These are phyloP conservation scores for Hermetia illucens DNA, from an alignment of 1,140 invertebrate genomes.

Conservation along the genomic window DNA sequence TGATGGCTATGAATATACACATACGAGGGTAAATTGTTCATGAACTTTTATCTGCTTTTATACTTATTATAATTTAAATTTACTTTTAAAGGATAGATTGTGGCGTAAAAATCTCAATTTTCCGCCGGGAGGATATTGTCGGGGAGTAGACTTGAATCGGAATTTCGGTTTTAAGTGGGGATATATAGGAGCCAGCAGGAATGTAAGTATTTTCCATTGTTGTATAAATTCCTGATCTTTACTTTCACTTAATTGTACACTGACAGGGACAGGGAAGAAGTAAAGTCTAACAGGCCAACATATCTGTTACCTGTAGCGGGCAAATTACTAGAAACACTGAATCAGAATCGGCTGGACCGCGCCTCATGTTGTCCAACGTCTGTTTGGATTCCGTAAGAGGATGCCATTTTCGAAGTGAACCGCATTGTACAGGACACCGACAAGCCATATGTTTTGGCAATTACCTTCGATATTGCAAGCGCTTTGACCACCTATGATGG, in stretches of 20 bases:
- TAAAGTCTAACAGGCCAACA: too few relatives aligned
- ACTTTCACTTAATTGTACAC: background rate
- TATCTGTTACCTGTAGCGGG: too few relatives aligned
- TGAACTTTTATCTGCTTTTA: constrained; percentile 1
- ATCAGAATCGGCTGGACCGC: too few relatives aligned
- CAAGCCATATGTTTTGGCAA: too few relatives aligned
- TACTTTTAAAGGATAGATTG: constrained; percentile 34
- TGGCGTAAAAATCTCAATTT: constrained; percentile 59
- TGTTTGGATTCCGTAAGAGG: too few relatives aligned
- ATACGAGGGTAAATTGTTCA: constrained; percentile 31
- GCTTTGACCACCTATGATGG: too few relatives aligned
- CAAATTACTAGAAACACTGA: too few relatives aligned
- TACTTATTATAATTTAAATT: background rate
- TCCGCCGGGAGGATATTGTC: constrained; percentile 38
- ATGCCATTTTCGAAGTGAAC: too few relatives aligned
- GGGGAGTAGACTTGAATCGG: constrained; percentile 66
- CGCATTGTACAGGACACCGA: too few relatives aligned
- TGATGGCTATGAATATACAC: constrained; percentile 52
- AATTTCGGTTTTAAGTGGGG: constrained; percentile 67
- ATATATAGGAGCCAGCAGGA: constrained; percentile 30
- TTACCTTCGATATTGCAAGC: too few relatives aligned
- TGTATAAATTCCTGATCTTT: constrained; percentile 4
- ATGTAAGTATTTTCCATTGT: constrained; percentile 12
- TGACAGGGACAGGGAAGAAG: too few relatives aligned
- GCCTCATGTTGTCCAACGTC: too few relatives aligned